Percentiles rank a stretch among this genome's conserved stretches.
phyloP scores from a whole-genome alignment of 1,140 invertebrate species.

The Spodoptera litura region DNA sequence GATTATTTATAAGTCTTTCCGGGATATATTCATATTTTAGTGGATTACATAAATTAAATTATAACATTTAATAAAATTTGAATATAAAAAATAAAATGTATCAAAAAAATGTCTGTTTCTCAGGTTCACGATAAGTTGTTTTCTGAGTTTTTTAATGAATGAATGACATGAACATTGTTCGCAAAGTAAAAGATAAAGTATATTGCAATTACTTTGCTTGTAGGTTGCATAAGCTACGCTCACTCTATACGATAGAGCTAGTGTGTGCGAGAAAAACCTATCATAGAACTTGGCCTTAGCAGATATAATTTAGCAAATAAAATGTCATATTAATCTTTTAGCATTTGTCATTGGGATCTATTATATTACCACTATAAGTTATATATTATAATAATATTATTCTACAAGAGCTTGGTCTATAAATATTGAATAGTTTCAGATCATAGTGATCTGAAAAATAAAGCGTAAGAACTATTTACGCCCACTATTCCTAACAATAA shows the following conservation, averaged over 20 bases:
- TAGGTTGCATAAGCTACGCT: background rate
- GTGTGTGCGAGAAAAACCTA: background rate
- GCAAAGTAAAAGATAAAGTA: background rate
- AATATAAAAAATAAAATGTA: constrained; percentile 8
- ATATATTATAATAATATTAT: constrained; percentile 2
- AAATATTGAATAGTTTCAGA: background rate
- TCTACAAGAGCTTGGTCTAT: too few species aligned
- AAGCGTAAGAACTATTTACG: background rate
- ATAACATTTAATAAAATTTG: constrained; percentile 2
- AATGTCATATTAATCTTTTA: background rate
- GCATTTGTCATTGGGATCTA: background rate
- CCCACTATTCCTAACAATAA: background rate
- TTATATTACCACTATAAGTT: background rate
- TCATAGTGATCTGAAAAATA: background rate
- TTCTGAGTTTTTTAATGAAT: constrained; percentile 5
- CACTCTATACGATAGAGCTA: background rate
- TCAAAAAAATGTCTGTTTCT: constrained; percentile 4
- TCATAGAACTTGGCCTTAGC: too few species aligned
- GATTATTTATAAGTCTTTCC: constrained; percentile 66
- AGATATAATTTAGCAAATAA: too few species aligned
- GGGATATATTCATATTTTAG: constrained; percentile 15
- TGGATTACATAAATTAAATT: constrained; percentile 8
- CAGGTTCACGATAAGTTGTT: background rate
- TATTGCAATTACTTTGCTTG: background rate
- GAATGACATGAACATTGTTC: background rate